These are phyloP conservation scores for Discoglossus pictus DNA, from an alignment of 2,797 vertebrate species.

Conservation along the genomic window DNA sequence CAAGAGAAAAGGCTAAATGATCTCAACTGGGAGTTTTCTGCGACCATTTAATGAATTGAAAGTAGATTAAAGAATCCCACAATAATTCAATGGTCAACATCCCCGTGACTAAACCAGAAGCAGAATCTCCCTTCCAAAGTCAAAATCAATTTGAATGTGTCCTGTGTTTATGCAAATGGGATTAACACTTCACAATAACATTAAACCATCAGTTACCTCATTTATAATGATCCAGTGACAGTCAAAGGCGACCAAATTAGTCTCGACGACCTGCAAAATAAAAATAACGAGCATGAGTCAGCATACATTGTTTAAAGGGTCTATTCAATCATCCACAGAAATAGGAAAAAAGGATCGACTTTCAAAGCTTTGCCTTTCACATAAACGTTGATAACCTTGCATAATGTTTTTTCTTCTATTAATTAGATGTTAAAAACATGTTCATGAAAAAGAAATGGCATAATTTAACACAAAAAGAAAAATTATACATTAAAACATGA, in stretches of 20 bases:
- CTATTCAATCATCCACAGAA: conserved; percentile 41
- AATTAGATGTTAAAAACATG: conserved; percentile 56
- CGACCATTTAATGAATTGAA: too few species aligned
- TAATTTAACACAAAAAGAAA: too few species aligned
- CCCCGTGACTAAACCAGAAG: conserved; percentile 46
- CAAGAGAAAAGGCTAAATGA: conserved; percentile 28
- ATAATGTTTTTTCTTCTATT: conserved; percentile 45
- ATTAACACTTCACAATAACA: conserved; percentile 43
- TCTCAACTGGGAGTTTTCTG: conserved; percentile 53
- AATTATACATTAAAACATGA: too few species aligned
- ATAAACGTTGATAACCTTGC: conserved; percentile 48
- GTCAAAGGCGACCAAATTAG: conserved; percentile 97
- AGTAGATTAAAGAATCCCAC: conserved; percentile 40
- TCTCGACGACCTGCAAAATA: conserved; percentile 93
- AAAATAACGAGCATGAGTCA: conserved; percentile 70
- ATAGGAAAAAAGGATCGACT: conserved; percentile 46
- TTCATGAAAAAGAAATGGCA: conserved; percentile 18
- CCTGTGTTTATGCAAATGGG: conserved; percentile 52
- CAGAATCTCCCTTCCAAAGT: conserved; percentile 54
- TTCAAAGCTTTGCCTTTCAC: conserved; percentile 45
- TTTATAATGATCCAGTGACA: conserved; percentile 99
- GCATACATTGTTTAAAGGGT: neutral
- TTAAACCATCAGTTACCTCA: conserved; percentile 81
- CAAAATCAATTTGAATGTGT: conserved; percentile 49
- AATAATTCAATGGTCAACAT: conserved; percentile 50